Evolutionary conservation across 2,113 vertebrate genomes (phyloP), one percentile per base, ranked within the genome.

Genomic region (Acrocephalus kingi): DNA sequence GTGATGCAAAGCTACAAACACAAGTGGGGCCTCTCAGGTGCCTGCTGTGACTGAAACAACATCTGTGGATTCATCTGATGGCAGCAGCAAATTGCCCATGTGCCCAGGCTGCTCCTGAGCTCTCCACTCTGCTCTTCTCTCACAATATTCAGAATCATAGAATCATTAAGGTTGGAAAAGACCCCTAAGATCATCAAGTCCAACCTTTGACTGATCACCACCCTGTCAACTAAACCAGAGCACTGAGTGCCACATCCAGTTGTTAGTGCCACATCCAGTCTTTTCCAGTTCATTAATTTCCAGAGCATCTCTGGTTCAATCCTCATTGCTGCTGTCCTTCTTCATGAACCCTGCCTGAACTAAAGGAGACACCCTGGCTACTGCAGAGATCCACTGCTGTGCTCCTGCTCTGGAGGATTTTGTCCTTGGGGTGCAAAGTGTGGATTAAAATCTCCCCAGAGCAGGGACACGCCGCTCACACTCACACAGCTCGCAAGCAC

Each of bases 361-460:
- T 76, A 76, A 37, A 89, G 51, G 43, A 91, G 81, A 78, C 0
- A 1, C 48, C 62, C 51, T 62, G 56, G 27, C 43, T 80, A 64
- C 75, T 4, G 28, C 78, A 48, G 76, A 89, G 90, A 75, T 82
- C 83, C 90, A 78, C 75, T 48, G 83, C 69, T 9, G 30, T 61
- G 96, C 95, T 73, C 94, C 89, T 25, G 68, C 98, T 98, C 98
- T 97, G 97, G 94, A 96, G 64, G 78, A 96, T 97, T 98, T 98
- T 97, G 96, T 96, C 96, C 94, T 84, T 27, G 61, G n/a, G 93
- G 19, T 52, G 79, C 94, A 97, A 98, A 96, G 41, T 48, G 90
- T 7, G 89, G 97, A 91, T 95, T 81, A 97, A 97, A 98, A 97
- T 97, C 97, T 66, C 94, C 94, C 95, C 97, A 96, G 98, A 98